Evolutionary conservation across 2,797 vertebrate species (phyloP).

Genomic region (Anas acuta): DNA sequence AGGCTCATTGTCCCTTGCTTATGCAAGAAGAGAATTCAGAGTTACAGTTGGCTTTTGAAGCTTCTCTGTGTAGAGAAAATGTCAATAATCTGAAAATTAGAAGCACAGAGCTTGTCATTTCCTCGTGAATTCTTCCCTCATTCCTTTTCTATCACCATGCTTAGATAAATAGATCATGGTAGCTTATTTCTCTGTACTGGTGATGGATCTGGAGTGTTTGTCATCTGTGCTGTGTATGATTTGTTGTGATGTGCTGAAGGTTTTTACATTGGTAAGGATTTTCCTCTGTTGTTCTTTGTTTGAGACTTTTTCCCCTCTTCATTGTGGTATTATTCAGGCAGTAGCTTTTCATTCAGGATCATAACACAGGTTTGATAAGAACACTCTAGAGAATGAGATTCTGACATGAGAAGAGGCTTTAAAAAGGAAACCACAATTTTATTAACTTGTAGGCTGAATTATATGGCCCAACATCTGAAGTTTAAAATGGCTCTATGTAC

Average conservation of each 20-base stretch:
- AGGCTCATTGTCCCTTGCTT: background rate
- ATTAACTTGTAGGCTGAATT: background rate
- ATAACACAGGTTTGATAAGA: conserved; percentile 22
- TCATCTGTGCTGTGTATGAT: background rate
- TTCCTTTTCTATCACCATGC: background rate
- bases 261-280: background rate
- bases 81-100: conserved; percentile 22
- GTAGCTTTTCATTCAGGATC: conserved; percentile 14
- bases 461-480: background rate
- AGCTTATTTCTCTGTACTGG: conserved; percentile 20
- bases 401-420: background rate
- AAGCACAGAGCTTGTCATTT: conserved; percentile 27
- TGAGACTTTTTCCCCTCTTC: background rate
- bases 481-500: background rate
- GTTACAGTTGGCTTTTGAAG: conserved; percentile 7
- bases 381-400: conserved; percentile 21
- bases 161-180: background rate
- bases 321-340: background rate
- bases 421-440: background rate
- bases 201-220: background rate
- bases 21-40: background rate
- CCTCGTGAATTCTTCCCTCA: background rate
- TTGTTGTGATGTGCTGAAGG: background rate
- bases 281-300: background rate
- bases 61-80: background rate